Conservation (phyloP, 1,140 invertebrate species). For the Leptestheria dahalacensis region DNA sequence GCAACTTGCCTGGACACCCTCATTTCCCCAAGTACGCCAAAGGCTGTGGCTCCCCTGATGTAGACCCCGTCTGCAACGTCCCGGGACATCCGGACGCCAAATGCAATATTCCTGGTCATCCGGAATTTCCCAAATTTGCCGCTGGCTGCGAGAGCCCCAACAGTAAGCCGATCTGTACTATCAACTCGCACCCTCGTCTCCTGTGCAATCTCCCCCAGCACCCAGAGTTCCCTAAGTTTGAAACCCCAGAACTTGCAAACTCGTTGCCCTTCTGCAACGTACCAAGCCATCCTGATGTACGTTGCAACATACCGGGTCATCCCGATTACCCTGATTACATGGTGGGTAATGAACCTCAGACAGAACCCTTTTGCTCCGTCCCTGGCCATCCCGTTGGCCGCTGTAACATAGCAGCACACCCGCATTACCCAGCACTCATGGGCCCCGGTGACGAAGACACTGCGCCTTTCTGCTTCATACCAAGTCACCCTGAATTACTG, state of each 20-base stretch:
- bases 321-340: constrained; percentile 15
- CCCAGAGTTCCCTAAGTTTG: constrained; percentile 13
- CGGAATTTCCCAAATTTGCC: constrained; percentile 12
- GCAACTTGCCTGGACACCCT: constrained; percentile 15
- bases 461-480: constrained; percentile 14
- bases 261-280: constrained; percentile 10
- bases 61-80: constrained; percentile 12
- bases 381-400: constrained; percentile 3
- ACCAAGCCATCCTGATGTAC: constrained; percentile 15
- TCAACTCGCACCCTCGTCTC: constrained; percentile 11
- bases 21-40: constrained; percentile 9
- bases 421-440: constrained; percentile 10
- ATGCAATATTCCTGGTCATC: constrained; percentile 16
- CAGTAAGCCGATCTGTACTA: constrained; percentile 7
- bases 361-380: constrained; percentile 14
- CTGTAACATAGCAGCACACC: constrained; percentile 13
- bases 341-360: neutral
- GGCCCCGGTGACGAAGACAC: neutral
- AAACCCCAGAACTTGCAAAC: neutral
- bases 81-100: constrained; percentile 5
- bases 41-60: neutral
- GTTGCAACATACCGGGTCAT: constrained; percentile 11
- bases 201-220: constrained; percentile 15
- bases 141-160: constrained; percentile 5
- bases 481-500: constrained; percentile 10